phyloP scores from a whole-genome alignment of 2,888 invertebrate species.

The Volucella inanis region DNA sequence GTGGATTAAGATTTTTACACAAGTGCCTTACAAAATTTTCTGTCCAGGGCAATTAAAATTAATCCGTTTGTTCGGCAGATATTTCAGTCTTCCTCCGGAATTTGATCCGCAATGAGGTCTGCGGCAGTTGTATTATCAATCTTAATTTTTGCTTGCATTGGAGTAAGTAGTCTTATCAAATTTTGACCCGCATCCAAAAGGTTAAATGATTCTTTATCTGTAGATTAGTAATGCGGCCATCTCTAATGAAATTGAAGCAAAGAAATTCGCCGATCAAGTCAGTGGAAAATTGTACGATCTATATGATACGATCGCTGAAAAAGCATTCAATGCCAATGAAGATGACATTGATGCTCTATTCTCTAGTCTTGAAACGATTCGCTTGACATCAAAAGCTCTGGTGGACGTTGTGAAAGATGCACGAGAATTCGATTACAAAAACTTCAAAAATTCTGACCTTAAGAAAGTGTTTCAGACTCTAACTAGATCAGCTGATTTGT shows the following conservation, averaged over 20 bases:
- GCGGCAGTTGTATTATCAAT: constrained; percentile 17
- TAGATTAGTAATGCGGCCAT: background rate
- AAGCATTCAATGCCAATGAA: constrained; percentile 67
- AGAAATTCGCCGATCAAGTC: background rate
- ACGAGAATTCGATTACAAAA: constrained; percentile 81
- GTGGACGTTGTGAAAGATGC: constrained; percentile 84
- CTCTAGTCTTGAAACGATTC: constrained; percentile 77
- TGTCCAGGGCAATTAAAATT: constrained; percentile 45
- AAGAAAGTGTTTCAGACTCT: constrained; percentile 78
- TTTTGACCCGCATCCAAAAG: too few species aligned
- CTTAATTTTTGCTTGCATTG: constrained; percentile 18
- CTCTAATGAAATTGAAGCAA: constrained; percentile 13
- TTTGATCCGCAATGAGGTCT: constrained; percentile 56
- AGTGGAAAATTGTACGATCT: background rate
- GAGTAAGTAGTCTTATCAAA: constrained; percentile 32
- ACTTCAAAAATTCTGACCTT: constrained; percentile 75
- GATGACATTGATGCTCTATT: constrained; percentile 79
- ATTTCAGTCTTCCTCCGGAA: constrained; percentile 54
- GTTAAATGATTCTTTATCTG: too few species aligned
- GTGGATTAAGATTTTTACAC: constrained; percentile 14
- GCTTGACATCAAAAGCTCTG: constrained; percentile 79
- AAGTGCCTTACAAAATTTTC: constrained; percentile 33
- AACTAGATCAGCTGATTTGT: constrained; percentile 77
- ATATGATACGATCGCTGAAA: background rate
- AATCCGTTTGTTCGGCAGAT: constrained; percentile 44